Conservation (phyloP, 2,888 invertebrate genomes). For the Dyspetes luteomarginatus region DNA sequence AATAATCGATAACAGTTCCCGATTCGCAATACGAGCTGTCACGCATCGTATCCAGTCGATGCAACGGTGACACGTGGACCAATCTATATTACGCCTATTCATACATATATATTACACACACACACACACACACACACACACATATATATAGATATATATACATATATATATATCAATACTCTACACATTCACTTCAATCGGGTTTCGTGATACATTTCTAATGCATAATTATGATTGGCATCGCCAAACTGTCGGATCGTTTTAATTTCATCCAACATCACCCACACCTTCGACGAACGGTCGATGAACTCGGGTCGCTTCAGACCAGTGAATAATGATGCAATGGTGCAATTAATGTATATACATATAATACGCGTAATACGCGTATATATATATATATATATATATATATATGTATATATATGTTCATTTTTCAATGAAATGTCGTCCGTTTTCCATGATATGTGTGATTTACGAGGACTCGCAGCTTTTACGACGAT, state of each 20-base stretch:
- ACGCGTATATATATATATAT: not conserved
- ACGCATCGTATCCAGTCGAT: constrained; percentile 26
- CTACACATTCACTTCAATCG: not conserved
- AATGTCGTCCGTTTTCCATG: constrained; percentile 11
- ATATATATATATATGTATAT: not conserved
- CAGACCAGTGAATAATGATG: not conserved
- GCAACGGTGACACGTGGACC: constrained; percentile 13
- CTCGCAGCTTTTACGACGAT: constrained; percentile 43
- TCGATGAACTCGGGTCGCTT: not conserved
- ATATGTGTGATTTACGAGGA: constrained; percentile 70
- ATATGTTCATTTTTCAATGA: not conserved
- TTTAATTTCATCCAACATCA: constrained; percentile 49
- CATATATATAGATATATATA: no score
- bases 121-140: no score
- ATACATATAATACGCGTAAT: no score
- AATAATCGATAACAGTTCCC: constrained; percentile 60
- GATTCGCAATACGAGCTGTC: constrained; percentile 44
- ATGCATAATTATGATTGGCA: constrained; percentile 65
- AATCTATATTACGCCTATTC: constrained; percentile 10
- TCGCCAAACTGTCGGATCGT: constrained; percentile 43
- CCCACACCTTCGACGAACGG: not conserved
- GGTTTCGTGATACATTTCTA: constrained; percentile 54
- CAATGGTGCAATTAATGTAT: no score
- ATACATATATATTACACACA: no score
- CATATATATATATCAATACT: no score